Evolutionary conservation across 2,797 vertebrate species (phyloP).

Genomic region (Lemur catta): DNA sequence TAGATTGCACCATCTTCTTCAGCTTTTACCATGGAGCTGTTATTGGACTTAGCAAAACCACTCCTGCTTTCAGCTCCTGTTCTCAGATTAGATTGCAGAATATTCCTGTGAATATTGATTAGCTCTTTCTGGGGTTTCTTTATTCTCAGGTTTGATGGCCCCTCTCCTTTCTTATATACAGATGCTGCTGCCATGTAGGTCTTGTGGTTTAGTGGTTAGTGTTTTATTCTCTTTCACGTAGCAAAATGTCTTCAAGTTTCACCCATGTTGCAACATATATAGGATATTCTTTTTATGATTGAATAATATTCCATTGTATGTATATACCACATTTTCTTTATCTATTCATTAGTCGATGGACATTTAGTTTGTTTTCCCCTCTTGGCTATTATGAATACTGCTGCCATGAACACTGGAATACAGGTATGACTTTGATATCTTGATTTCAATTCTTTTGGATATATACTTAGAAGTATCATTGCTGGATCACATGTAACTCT

Average conservation of each 20-base stretch:
- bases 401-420: not conserved
- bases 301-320: not conserved
- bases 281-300: not conserved
- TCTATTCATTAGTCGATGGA: no score
- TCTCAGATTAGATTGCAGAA: not conserved
- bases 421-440: not conserved
- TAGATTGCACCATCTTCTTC: not conserved
- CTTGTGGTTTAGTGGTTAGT: not conserved
- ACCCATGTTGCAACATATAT: not conserved
- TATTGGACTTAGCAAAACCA: not conserved
- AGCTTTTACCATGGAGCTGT: not conserved
- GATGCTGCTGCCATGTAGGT: not conserved
- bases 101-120: not conserved
- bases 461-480: not conserved
- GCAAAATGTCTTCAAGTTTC: not conserved
- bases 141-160: not conserved
- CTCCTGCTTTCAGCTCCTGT: not conserved
- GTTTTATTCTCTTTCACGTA: not conserved
- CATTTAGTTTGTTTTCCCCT: not conserved
- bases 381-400: not conserved
- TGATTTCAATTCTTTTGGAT: not conserved
- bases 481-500: not conserved
- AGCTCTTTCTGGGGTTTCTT: not conserved
- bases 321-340: not conserved
- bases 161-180: not conserved